Evolutionary conservation across 1,140 invertebrate genomes (phyloP), one percentile per base, ranked within the genome.

Genomic region (Dendrolimus kikuchii): DNA sequence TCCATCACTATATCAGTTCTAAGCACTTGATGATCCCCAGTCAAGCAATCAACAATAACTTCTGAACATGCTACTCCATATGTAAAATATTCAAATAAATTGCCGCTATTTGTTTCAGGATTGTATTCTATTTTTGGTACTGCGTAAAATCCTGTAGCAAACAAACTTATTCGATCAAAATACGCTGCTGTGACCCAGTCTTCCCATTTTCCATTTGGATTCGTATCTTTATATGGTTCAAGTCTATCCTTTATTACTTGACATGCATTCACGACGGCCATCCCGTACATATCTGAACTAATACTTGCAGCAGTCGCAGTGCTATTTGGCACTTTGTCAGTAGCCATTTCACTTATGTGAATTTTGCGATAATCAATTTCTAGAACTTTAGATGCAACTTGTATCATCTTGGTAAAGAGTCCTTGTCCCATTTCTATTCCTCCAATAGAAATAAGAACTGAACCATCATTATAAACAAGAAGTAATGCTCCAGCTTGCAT

Each of bases 371-470:
- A 65, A 38, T 90, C 86, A 42, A 93, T 84, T 7, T 86, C 74
- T 5, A 94, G 70, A 10, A 80, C 88, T 53, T 87, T 67, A 36
- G 86, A 87, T 6, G 87, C 88, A 5, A 89, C 84, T 88, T 92
- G 91, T 56, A 86, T 77, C 78, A 88, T 86, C 72, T 92, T 93
- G 5, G 91, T 92, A 61, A 92, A 90, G 5, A 93, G 74, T 5
- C 92, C 92, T 77, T 93, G 92, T 6, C 92, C 92, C 91, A 92
- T 92, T 84, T 93, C 92, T 57, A 91, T 89, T 37, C 91, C 92
- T 42, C 90, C 91, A 60, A 92, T 91, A n/a, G 89, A 83, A 38
- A 93, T 57, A 5, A 91, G 76, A 37, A 93, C 89, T 8, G 91
- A 89, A 37, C 89, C 89, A 52, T 92, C 92, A 45, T 87, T 88